These are phyloP conservation scores for Xerus rutilus DNA, from an alignment of 2,797 vertebrate species.

Conservation along the genomic window DNA sequence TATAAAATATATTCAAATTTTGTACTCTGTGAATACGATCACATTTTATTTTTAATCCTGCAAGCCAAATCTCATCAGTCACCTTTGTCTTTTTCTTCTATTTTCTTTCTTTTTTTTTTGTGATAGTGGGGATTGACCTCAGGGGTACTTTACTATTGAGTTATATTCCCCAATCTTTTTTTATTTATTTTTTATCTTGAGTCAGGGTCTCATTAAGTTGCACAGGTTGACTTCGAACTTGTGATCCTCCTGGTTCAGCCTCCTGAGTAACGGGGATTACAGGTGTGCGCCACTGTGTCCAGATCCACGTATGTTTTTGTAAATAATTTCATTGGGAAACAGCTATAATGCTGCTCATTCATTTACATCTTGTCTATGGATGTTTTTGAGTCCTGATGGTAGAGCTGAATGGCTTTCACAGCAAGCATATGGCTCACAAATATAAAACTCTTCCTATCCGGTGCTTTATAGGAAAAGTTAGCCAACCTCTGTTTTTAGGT, in stretches of 20 bases:
- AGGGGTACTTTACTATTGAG: no score
- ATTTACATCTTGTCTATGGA: not conserved
- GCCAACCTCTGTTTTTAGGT: conserved; percentile 20
- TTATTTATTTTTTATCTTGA: no score
- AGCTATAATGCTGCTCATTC: not conserved
- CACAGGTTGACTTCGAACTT: no score
- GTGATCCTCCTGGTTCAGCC: no score
- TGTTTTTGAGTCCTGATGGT: not conserved
- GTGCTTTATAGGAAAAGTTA: conserved; percentile 40
- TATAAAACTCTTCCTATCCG: not conserved
- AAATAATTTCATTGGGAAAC: conserved; percentile 46
- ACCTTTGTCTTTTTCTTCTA: not conserved
- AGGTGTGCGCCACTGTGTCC: no score
- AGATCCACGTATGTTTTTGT: not conserved
- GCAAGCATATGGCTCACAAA: not conserved
- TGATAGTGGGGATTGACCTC: no score
- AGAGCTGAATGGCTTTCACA: conserved; percentile 15
- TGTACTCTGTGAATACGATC: conserved; percentile 26
- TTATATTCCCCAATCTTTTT: no score
- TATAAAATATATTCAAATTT: conserved; percentile 34
- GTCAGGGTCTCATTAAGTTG: no score
- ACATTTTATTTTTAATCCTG: conserved; percentile 53
- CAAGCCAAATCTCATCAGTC: not conserved
- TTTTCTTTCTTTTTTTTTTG: not conserved
- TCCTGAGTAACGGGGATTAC: no score